Conservation (phyloP, 2,797 vertebrate species). For the Garrulus glandarius region DNA sequence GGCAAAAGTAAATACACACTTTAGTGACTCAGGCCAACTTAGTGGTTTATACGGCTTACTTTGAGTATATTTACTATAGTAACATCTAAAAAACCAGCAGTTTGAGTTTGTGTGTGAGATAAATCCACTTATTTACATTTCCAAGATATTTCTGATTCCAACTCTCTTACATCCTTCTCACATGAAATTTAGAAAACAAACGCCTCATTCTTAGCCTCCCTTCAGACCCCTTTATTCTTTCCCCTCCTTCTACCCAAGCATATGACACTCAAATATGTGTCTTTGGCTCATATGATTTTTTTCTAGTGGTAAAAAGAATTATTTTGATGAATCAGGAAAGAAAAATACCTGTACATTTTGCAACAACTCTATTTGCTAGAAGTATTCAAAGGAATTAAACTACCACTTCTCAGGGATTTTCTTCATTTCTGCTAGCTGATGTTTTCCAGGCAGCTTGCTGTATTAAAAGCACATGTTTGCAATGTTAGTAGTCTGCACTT, state of each 20-base stretch:
- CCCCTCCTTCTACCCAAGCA: background rate
- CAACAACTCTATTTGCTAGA: background rate
- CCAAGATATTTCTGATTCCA: background rate
- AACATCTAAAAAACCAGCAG: slow-evolving; percentile 40
- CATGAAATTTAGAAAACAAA: background rate
- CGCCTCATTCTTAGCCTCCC: background rate
- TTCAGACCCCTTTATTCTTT: background rate
- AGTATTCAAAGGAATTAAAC: background rate
- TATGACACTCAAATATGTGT: background rate
- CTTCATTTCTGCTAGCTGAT: background rate
- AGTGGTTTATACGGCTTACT: slow-evolving; percentile 25
- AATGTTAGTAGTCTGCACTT: background rate
- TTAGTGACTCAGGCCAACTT: slow-evolving; percentile 47
- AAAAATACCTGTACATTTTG: background rate
- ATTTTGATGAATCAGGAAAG: background rate
- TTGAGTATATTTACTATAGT: slow-evolving; percentile 56
- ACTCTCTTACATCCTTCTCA: background rate
- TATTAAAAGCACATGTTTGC: background rate
- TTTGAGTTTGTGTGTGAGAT: slow-evolving; percentile 36
- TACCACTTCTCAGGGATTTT: background rate
- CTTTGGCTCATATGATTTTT: background rate
- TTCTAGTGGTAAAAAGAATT: background rate
- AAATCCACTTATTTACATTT: background rate
- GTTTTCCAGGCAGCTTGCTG: background rate
- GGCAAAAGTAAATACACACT: slow-evolving; percentile 45